Evolutionary conservation across 2,888 invertebrate genomes (phyloP), one percentile per base, ranked within the genome.

Genomic region (Sycophila texana): DNA sequence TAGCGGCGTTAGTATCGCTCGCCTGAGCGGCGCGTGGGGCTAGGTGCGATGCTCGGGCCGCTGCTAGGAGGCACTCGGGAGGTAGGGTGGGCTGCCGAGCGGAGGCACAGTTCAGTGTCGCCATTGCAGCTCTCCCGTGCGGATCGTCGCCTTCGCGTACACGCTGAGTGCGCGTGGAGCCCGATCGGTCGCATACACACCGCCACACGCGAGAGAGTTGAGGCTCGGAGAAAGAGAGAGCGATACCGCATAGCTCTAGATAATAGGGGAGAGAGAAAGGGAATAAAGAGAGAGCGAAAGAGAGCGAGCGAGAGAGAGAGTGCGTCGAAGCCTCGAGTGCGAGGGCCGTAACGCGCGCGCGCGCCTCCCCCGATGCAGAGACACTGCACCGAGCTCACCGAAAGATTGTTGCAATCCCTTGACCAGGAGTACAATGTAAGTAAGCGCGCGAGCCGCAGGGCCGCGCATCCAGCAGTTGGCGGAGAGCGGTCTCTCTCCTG

Each of bases 391-490:
- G 96, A 97, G 93, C 95, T 98, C 93, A 97, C 97, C 94, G 95
- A 96, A 93, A 96, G 95, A 95, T 95, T 98, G 95, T 95, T 96
- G 94, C 95, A 96, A 95, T 96, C 97, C 92, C 94, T 98, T 94
- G 98, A 98, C 95, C 95, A 94, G 93, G 96, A 97, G 93, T 97
- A 98, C 94, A 97, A 98, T 97, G 98, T 98, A 96, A 97, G 97
- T 94, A 89, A 30, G 67, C 76, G 39, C 39, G 39, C 39, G 39
- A 39, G 39, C 39, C 39, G 39, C 39, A 10, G 39, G 39, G 58
- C 55, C 51, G 73, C 53, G 63, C 22, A 13, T 30, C 61, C 22
- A 26, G n/a, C 51, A 39, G 10, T n/a, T n/a, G 5, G 47, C 20
- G 14, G 47, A 47, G n/a, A 16, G 58, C 60, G 58, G 39, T 13